These are phyloP conservation scores for Zoanthus sociatus DNA, from an alignment of 92 coral and sea anemone genomes.

Conservation along the genomic window DNA sequence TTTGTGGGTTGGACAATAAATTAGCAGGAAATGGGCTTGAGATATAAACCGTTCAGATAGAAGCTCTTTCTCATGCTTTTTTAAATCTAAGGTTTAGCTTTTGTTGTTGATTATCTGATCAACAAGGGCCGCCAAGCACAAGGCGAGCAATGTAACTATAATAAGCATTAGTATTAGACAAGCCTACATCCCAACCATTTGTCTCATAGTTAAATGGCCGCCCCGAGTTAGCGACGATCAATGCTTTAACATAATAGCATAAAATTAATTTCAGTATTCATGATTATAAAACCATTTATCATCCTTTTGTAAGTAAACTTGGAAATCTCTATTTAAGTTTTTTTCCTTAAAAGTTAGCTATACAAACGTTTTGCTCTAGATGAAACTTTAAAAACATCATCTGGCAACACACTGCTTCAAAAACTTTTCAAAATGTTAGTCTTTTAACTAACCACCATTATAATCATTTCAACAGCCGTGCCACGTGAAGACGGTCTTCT, in stretches of 20 bases:
- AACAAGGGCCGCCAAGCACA: background rate
- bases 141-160: background rate
- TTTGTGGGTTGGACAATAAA: background rate
- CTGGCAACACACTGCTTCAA: conserved; percentile 18
- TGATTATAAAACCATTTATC: background rate
- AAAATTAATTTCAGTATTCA: no score
- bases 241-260: background rate
- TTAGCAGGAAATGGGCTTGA: conserved; percentile 42
- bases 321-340: background rate
- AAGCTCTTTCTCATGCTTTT: conserved; percentile 1
- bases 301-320: background rate
- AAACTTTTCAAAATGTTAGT: background rate
- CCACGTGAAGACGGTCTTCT: background rate
- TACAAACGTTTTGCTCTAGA: background rate
- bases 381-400: background rate
- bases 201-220: background rate
- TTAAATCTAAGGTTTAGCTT: background rate
- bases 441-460: background rate
- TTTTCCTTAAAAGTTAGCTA: background rate
- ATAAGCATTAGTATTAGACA: conserved; percentile 13
- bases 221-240: background rate
- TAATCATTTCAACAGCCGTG: background rate
- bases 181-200: background rate
- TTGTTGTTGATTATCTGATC: background rate
- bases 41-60: conserved; percentile 1